These are phyloP conservation scores for Pachyrhynchus sulphureomaculatus DNA, from an alignment of 1,140 invertebrate genomes.

Conservation along the genomic window DNA sequence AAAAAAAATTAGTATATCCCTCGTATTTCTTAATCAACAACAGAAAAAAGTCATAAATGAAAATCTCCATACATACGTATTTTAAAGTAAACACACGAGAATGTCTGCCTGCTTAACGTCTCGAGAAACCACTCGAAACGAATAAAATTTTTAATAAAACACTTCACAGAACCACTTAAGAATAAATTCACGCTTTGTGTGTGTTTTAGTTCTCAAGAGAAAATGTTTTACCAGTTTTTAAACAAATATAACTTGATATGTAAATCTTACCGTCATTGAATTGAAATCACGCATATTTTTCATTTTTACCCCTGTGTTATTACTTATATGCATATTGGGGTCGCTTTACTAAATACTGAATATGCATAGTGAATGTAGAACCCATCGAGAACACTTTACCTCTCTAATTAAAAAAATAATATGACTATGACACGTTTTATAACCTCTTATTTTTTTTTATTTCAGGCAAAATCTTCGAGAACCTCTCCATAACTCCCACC, in stretches of 20 bases:
- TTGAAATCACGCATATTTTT: too few species aligned
- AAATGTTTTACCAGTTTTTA: not conserved
- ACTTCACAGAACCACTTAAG: slow-evolving; percentile 6
- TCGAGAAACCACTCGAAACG: not conserved
- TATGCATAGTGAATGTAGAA: too few species aligned
- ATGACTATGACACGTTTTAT: too few species aligned
- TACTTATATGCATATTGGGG: too few species aligned
- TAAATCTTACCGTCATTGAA: too few species aligned
- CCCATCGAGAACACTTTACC: too few species aligned
- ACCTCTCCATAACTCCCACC: slow-evolving; percentile 41
- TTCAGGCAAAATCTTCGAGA: slow-evolving; percentile 51
- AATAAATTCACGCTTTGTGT: not conserved
- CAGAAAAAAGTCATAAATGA: not conserved
- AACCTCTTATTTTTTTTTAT: slow-evolving; percentile 24
- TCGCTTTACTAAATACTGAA: too few species aligned
- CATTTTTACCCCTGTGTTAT: too few species aligned
- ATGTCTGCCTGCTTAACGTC: not conserved
- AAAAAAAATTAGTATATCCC: too few species aligned
- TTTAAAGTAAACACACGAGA: slow-evolving; percentile 3
- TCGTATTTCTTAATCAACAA: not conserved
- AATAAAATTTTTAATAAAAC: slow-evolving; percentile 5
- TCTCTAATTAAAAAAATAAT: too few species aligned
- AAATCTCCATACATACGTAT: not conserved
- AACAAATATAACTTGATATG: too few species aligned
- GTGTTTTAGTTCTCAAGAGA: slow-evolving; percentile 1